Percentiles rank a stretch among this genome's conserved stretches.
phyloP scores from a whole-genome alignment of 2,888 invertebrate species.

The Hypomecis punctinalis region DNA sequence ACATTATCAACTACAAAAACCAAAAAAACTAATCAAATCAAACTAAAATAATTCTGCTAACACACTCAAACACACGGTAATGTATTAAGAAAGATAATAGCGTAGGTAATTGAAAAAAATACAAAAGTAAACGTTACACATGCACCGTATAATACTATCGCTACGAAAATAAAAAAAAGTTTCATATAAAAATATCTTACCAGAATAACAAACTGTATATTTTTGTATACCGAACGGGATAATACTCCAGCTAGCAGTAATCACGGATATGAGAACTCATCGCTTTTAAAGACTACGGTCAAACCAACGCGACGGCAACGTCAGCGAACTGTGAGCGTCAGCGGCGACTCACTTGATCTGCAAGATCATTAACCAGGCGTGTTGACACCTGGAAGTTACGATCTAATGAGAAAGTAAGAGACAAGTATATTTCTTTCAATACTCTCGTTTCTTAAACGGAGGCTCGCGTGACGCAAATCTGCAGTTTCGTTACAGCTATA shows the following conservation, averaged over 20 bases:
- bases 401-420: no score
- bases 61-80: constrained; percentile 84
- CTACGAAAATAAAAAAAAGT: constrained; percentile 81
- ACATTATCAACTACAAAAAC: constrained; percentile 80
- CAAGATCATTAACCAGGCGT: no score
- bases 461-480: no score
- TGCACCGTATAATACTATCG: constrained; percentile 82
- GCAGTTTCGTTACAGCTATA: no score
- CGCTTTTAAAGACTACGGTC: constrained; percentile 35
- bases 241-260: constrained; percentile 77
- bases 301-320: constrained; percentile 37
- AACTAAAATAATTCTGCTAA: constrained; percentile 84
- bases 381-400: background rate
- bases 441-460: no score
- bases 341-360: background rate
- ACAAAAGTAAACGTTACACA: constrained; percentile 75
- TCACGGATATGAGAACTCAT: constrained; percentile 49
- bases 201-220: constrained; percentile 82
- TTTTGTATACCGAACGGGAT: constrained; percentile 78
- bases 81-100: constrained; percentile 78
- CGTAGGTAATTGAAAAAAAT: constrained; percentile 78
- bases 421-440: no score
- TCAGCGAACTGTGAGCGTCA: constrained; percentile 1
- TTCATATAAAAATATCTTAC: constrained; percentile 82
- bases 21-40: constrained; percentile 73